phyloP scores from a whole-genome alignment of 92 coral and sea anemone species.

The Umimayanthus kanabou region DNA sequence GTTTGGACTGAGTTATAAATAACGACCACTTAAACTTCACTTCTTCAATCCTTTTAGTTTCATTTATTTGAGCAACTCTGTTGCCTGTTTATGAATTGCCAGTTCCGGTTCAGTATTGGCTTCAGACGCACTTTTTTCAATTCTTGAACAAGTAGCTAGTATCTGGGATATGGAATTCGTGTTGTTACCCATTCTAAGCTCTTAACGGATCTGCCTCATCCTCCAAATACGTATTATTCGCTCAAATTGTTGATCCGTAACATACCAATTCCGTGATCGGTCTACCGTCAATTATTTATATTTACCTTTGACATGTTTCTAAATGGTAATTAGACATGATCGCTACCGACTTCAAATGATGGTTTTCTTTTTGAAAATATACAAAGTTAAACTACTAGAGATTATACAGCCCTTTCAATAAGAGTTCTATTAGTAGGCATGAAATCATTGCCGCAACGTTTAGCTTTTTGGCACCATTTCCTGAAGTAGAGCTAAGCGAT shows the following conservation, averaged over 20 bases:
- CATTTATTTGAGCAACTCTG: not conserved
- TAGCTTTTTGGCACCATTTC: not conserved
- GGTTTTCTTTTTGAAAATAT: not conserved
- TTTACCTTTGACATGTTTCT: slow-evolving; percentile 20
- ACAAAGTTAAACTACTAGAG: not conserved
- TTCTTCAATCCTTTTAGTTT: not conserved
- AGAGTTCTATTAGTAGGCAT: not conserved
- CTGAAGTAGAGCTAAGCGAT: not conserved
- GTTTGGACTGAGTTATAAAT: not conserved
- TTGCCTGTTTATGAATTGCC: not conserved
- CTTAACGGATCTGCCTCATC: slow-evolving; percentile 5
- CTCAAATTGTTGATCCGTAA: not conserved
- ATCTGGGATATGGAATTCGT: not conserved
- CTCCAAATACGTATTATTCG: not conserved
- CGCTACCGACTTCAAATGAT: not conserved
- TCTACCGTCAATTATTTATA: slow-evolving; percentile 28
- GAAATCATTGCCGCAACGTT: not conserved
- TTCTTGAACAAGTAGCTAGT: not conserved
- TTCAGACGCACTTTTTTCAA: not conserved
- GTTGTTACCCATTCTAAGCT: not conserved
- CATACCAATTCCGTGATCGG: slow-evolving; percentile 25
- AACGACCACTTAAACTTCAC: not conserved
- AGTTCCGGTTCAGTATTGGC: slow-evolving; percentile 2
- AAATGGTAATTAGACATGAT: slow-evolving; percentile 28
- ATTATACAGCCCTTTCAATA: no score